phyloP scores from a whole-genome alignment of 1,140 invertebrate species.

The Zaprionus ornatus region DNA sequence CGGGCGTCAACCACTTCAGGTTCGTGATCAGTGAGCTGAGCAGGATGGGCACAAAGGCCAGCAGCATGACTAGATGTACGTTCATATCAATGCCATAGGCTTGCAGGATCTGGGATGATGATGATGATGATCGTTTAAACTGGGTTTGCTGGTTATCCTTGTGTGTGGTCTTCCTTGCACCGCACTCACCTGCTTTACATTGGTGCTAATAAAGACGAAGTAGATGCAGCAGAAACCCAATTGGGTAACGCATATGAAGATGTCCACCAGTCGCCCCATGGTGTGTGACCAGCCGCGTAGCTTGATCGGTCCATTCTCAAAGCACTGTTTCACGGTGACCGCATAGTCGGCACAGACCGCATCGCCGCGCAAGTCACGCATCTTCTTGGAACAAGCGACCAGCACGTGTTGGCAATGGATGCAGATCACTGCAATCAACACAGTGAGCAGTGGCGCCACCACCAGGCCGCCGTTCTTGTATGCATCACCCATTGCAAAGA shows the following conservation, averaged over 20 bases:
- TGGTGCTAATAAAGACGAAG: constrained; percentile 95
- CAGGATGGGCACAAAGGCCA: constrained; percentile 89
- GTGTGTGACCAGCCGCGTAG: constrained; percentile 86
- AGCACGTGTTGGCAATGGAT: constrained; percentile 90
- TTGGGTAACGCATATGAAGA: constrained; percentile 95
- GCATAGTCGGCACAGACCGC: constrained; percentile 88
- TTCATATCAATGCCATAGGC: constrained; percentile 86
- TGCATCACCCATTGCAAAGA: constrained; percentile 91
- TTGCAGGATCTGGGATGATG: constrained; percentile 86
- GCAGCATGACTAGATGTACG: constrained; percentile 88
- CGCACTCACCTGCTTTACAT: constrained; percentile 88
- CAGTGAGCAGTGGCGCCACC: constrained; percentile 87
- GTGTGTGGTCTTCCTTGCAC: background rate
- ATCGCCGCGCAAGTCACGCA: constrained; percentile 85
- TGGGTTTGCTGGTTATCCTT: background rate
- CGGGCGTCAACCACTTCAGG: constrained; percentile 89
- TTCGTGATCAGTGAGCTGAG: constrained; percentile 90
- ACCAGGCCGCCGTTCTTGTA: constrained; percentile 90
- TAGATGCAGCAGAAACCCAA: constrained; percentile 98
- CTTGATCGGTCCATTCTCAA: constrained; percentile 88
- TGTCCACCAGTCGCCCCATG: constrained; percentile 88
- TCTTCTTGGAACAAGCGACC: constrained; percentile 88
- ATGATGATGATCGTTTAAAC: background rate
- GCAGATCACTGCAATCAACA: constrained; percentile 88
- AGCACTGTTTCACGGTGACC: constrained; percentile 90